Evolutionary conservation across 2,888 invertebrate genomes (phyloP).

Genomic region (Trichogramma evanescens): DNA sequence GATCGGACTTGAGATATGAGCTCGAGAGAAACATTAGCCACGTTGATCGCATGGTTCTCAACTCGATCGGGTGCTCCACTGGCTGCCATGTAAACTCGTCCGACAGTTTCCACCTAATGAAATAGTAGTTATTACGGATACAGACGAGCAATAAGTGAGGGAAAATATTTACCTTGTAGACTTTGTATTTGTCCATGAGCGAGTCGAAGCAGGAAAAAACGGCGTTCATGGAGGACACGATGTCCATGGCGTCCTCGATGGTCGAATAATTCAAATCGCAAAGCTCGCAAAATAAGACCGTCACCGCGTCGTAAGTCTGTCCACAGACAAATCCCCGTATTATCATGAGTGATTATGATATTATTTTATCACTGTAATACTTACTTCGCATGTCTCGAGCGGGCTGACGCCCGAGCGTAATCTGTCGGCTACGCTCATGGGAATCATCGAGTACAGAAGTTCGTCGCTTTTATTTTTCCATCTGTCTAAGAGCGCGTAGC

Average conservation of each 20-base stretch:
- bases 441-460: conserved; percentile 87
- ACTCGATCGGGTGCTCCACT: conserved; percentile 79
- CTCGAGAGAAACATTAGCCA: conserved; percentile 71
- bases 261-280: conserved; percentile 56
- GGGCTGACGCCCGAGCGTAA: conserved; percentile 70
- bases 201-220: conserved; percentile 80
- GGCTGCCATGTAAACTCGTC: conserved; percentile 87
- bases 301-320: conserved; percentile 70
- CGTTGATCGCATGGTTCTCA: conserved; percentile 66
- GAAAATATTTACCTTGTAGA: conserved; percentile 67
- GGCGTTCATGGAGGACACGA: conserved; percentile 77
- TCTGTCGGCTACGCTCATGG: conserved; percentile 74
- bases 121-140: neutral
- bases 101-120: conserved; percentile 83
- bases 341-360: neutral
- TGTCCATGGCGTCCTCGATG: conserved; percentile 63
- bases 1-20: conserved; percentile 64
- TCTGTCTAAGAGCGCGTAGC: conserved; percentile 67
- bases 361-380: neutral
- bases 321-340: neutral
- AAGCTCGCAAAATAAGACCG: conserved; percentile 74
- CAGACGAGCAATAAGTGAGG: too few species aligned
- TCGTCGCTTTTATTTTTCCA: conserved; percentile 84
- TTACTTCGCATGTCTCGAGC: conserved; percentile 72
- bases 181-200: conserved; percentile 73